A percentile compares a stretch with the other conserved stretches of the same genome.
Conservation (phyloP, 2,797 vertebrate species). For the Australoheros facetus region DNA sequence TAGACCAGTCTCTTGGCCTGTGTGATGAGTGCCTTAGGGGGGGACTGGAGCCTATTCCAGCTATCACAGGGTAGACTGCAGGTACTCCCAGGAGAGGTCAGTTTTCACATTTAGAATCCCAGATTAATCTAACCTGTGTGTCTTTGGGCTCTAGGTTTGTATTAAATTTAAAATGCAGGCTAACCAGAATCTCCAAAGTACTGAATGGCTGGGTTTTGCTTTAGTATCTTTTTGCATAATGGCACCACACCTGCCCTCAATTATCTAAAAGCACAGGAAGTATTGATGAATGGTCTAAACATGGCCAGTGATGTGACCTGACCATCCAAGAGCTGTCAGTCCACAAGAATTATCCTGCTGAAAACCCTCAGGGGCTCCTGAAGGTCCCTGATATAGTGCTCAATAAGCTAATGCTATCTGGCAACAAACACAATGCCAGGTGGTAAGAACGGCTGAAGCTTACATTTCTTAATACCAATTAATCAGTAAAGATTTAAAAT, state of each 20-base stretch:
- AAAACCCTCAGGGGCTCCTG: conserved; percentile 23
- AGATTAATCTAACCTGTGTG: background rate
- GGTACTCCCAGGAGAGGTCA: background rate
- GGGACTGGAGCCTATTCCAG: background rate
- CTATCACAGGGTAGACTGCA: background rate
- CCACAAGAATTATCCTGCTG: conserved; percentile 45
- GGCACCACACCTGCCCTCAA: conserved; percentile 49
- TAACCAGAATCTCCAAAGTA: background rate
- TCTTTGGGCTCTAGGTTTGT: accelerated
- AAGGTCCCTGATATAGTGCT: conserved; percentile 35
- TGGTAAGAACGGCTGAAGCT: conserved; percentile 28
- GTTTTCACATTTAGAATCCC: background rate
- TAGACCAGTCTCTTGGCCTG: background rate
- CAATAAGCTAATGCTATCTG: conserved; percentile 68
- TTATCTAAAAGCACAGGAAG: conserved; percentile 64
- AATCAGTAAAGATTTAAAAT: conserved; percentile 30
- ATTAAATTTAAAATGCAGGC: background rate
- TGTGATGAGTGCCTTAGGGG: background rate
- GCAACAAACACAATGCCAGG: conserved; percentile 46
- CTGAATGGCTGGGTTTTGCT: conserved; percentile 1
- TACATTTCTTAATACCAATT: conserved; percentile 26
- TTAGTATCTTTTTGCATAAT: conserved; percentile 43
- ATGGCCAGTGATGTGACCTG: conserved; percentile 35
- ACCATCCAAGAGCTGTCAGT: conserved; percentile 49
- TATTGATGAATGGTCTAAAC: conserved; percentile 53